Evolutionary conservation across 2,888 invertebrate genomes (phyloP), one percentile per base, ranked within the genome.

Genomic region (Philopedon plagiatum): DNA sequence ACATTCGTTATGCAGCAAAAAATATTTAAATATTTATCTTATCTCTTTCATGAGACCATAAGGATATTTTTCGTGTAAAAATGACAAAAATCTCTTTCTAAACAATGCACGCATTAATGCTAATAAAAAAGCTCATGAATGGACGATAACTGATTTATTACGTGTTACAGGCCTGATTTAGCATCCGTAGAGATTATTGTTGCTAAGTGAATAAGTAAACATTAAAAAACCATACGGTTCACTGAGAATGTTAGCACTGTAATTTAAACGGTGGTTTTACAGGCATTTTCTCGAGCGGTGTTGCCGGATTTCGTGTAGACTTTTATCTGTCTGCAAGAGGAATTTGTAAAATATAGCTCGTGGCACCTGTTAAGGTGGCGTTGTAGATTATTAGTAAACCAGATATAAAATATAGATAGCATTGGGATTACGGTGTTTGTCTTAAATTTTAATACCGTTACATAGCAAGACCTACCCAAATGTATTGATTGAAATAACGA

Each of bases 161-260:
- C 46, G 60, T 19, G 7, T 23, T 60, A 39, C 49, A 67, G 37
- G 34, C 67, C 60, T 23, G 68, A 68, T 54, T 61, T 68, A 41
- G 44, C 34, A 41, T 51, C 61, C 19, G 39, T 34, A 15, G 61
- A 68, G 61, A 61, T 67, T 67, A 60, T 67, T 67, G 67, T 67
- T 67, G 67, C 67, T 67, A 67, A 67, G 67, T 67, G 67, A 60
- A 49, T 67, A 60, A 51, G 67, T 60, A 67, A 67, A 67, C 57
- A 60, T 67, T 60, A 37, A 63, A 63, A 63, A 51, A 32, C 44
- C 18, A 51, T 63, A 63, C 37, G 62, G 62, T 49, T 63, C 62
- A 63, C 49, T 15, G 49, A 29, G 51, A 63, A 63, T 63, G 62
- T 63, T 63, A 37, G 51, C 51, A 61, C 61, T 61, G 61, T 61